A percentile compares a stretch with the other conserved stretches of the same genome.
Evolutionary conservation across 2,888 invertebrate species (phyloP).

Genomic region (Sicus ferrugineus): DNA sequence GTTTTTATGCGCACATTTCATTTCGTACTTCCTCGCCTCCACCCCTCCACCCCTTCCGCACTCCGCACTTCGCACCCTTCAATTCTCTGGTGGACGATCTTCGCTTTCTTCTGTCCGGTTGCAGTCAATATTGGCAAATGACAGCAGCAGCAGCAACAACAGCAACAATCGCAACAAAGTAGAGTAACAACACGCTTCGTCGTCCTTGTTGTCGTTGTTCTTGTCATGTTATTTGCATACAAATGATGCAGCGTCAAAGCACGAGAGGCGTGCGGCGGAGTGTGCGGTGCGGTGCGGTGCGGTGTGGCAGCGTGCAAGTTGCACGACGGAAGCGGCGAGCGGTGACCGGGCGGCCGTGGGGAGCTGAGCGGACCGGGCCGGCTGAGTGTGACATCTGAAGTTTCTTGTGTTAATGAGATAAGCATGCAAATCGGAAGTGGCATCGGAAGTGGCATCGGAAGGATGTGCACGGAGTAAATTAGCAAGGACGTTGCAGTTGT

Average conservation of each 20-base stretch:
- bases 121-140: constrained; percentile 28
- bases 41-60: too few relatives aligned
- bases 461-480: constrained; percentile 20
- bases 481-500: constrained; percentile 7
- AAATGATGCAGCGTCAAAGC: constrained; percentile 30
- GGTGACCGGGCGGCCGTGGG: not conserved
- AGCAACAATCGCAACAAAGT: not conserved
- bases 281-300: too few relatives aligned
- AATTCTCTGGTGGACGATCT: not conserved
- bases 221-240: constrained; percentile 30
- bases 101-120: constrained; percentile 2
- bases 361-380: not conserved
- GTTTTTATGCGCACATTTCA: not conserved
- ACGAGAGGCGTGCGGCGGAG: not conserved
- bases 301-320: not conserved
- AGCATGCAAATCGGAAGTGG: constrained; percentile 31
- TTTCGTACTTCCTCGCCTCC: not conserved
- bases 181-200: not conserved
- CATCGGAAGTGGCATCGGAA: constrained; percentile 14
- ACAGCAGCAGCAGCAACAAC: constrained; percentile 5
- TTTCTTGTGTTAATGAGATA: constrained; percentile 35
- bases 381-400: constrained; percentile 24
- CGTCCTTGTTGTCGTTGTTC: not conserved
- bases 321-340: not conserved
- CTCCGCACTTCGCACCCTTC: not conserved